Evolutionary conservation across 2,113 vertebrate species (phyloP), one percentile per base, ranked within the genome.

Genomic region (Rhinoderma darwinii): DNA sequence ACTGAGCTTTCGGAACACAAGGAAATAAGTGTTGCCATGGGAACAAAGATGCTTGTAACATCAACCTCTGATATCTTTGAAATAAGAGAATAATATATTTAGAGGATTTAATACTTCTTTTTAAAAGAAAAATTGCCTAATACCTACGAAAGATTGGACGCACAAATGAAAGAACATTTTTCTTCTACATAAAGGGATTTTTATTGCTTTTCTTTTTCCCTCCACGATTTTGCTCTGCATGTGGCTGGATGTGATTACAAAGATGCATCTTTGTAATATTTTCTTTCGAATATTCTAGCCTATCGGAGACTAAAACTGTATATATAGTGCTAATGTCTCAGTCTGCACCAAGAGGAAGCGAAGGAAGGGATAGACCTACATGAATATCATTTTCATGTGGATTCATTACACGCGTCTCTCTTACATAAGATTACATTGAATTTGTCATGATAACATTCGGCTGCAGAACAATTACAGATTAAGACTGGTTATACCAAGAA

Each of bases 171-270:
- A 78, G 15, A 35, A 35, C 47, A 78, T 35, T 37, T 25, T 50
- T 76, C 32, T 78, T 22, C 3, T 44, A 84, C 82, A 27, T 74
- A 27, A 50, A 54, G 32, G 20, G 82, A 74, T 74, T 73, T 84
- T 73, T 6, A 56, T 56, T 32, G 32, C 32, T 41, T 84, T 39
- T 50, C 37, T 35, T n/a, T 47, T 66, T 41, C 35, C 17, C 66
- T 22, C 20, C 25, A n/a, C 4, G 10, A 22, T 35, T 82, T 14
- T n/a, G 44, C 70, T 84, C 43, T 47, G 43, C 63, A n/a, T 83
- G 82, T 83, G 82, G 82, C 66, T 50, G 63, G 44, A 74, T 56
- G 66, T 74, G 22, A 56, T 84, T 54, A 39, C 47, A 73, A 35
- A 41, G 82, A 84, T 56, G 50, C 12, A 37, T 56, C 68, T 84